Conservation (phyloP, 2,888 invertebrate species). For the Eurytoma californica region DNA sequence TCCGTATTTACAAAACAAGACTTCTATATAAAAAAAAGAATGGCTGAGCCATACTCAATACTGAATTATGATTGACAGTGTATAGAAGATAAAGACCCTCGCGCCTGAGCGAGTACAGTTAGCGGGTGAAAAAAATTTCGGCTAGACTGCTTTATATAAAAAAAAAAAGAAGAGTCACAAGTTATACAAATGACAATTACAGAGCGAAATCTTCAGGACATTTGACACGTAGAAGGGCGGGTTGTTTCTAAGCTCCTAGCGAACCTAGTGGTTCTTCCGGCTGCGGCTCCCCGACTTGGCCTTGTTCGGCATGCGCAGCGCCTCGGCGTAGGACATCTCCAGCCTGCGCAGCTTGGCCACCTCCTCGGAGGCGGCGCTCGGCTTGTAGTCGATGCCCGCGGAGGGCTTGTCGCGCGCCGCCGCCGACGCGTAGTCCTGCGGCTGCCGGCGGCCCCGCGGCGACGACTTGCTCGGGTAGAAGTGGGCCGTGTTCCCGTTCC, state of each 20-base stretch:
- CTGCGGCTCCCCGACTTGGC: conserved; percentile 62
- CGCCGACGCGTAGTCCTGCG: conserved; percentile 38
- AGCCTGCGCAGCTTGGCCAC: conserved; percentile 87
- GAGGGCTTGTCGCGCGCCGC: not conserved
- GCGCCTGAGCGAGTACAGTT: not conserved
- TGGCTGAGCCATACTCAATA: conserved; percentile 52
- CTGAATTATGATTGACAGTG: conserved; percentile 49
- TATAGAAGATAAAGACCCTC: conserved; percentile 8
- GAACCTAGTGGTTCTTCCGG: conserved; percentile 19
- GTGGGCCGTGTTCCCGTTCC: conserved; percentile 85
- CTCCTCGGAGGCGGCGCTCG: conserved; percentile 88
- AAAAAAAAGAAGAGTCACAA: not conserved
- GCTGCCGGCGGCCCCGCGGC: conserved; percentile 47
- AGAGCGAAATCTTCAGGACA: not conserved
- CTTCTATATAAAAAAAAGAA: conserved; percentile 24
- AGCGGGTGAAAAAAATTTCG: not conserved
- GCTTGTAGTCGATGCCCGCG: conserved; percentile 76
- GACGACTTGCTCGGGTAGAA: conserved; percentile 76
- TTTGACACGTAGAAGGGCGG: not conserved
- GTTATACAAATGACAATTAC: not conserved
- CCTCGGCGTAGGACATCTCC: conserved; percentile 91
- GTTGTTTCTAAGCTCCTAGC: no score
- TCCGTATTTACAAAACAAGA: conserved; percentile 53
- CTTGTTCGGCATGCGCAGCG: conserved; percentile 83
- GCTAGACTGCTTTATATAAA: not conserved